Conservation (phyloP, 2,888 invertebrate genomes). For the Napeogenes sylphis region DNA sequence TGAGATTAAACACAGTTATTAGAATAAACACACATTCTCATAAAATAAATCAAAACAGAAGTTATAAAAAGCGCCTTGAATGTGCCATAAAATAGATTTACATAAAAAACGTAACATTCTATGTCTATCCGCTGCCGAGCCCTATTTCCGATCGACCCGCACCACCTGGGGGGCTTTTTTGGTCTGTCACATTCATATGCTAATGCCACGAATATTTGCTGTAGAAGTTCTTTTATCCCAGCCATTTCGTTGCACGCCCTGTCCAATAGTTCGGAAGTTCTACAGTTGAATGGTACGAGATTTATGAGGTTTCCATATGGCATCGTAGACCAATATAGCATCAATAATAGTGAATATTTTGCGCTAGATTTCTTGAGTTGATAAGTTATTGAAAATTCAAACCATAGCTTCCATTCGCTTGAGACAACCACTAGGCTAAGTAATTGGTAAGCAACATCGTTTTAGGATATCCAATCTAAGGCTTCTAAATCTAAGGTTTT, state of each 20-base stretch:
- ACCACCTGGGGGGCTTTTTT: slow-evolving; percentile 65
- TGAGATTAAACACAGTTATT: no score
- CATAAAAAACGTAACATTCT: slow-evolving; percentile 11
- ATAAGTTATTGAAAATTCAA: background rate
- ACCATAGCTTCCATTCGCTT: slow-evolving; percentile 21
- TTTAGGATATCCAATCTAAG: slow-evolving; percentile 66
- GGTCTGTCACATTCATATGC: slow-evolving; percentile 68
- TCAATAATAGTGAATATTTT: slow-evolving; percentile 10
- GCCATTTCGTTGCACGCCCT: slow-evolving; percentile 29
- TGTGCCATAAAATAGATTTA: slow-evolving; percentile 13
- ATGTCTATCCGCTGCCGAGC: slow-evolving; percentile 16
- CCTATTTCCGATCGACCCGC: slow-evolving; percentile 60
- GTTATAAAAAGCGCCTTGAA: slow-evolving; percentile 1
- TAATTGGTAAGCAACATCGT: slow-evolving; percentile 65
- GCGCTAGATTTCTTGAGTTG: background rate
- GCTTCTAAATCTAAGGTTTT: slow-evolving; percentile 48
- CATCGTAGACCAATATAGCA: background rate
- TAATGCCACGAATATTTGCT: slow-evolving; percentile 54
- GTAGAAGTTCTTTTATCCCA: slow-evolving; percentile 35
- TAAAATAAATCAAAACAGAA: background rate
- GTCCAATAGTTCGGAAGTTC: slow-evolving; percentile 39
- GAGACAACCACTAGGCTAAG: slow-evolving; percentile 72
- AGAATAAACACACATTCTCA: background rate
- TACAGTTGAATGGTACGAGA: slow-evolving; percentile 36
- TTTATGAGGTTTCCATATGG: slow-evolving; percentile 30